Evolutionary conservation across 2,113 vertebrate genomes (phyloP), one percentile per base, ranked within the genome.

Genomic region (Pteropus alecto): DNA sequence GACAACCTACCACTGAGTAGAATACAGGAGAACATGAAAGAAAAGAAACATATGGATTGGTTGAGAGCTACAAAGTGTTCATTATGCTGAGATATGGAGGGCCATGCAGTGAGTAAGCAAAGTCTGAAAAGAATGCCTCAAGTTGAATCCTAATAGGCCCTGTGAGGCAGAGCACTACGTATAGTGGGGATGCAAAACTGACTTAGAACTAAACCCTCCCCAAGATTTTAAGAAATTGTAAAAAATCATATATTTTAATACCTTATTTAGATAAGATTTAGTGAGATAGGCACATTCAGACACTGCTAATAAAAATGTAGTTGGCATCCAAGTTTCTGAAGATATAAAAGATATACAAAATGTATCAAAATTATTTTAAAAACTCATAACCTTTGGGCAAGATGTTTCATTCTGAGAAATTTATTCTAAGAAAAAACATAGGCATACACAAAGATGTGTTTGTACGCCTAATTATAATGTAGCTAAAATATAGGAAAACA

Each of bases 401-500:
- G 19, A 48, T 61, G 43, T 18, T 43, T 88, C 77, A 58, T 48
- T 91, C 38, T 84, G 11, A 89, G 22, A 5, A 48, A 76, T 89
- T 65, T 65, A 60, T 46, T 3, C 68, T 63, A 79, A 85, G 18
- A 46, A 70, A 81, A 88, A 81, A 1, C 8, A 73, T 0, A 90
- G 2, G 35, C 18, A 58, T 56, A 70, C 3, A 48, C 28, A 63
- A 56, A 70, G 19, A 54, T 51, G 30, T n/a, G 26, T 35, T 41
- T 41, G 4, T 43, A 30, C 28, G 4, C 19, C 38, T 7, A 61
- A 68, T 63, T 63, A 60, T 6, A 70, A 85, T 13, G 24, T 18
- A 81, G 7, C 22, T 85, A 81, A 86, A 87, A 78, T 81, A 28
- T 38, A 71, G 54, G 19, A 84, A 87, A 92, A 38, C 4, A 38